Evolutionary conservation across 2,888 invertebrate species (phyloP).

Genomic region (Dorcus hopei): DNA sequence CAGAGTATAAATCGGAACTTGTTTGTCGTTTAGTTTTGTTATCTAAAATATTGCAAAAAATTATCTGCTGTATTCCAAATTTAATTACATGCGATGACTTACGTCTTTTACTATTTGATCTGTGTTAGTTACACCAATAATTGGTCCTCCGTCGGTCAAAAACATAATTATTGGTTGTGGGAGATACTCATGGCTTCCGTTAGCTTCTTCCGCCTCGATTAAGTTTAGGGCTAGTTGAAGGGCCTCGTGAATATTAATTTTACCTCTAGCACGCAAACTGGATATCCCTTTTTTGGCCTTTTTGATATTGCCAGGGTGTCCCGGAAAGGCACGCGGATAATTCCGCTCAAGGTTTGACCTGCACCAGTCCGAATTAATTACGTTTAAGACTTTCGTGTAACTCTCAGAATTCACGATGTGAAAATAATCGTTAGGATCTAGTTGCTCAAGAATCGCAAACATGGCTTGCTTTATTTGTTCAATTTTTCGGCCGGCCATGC

Average conservation of each 20-base stretch:
- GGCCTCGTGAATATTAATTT: slow-evolving; percentile 68
- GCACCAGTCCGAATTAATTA: slow-evolving; percentile 27
- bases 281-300: slow-evolving; percentile 59
- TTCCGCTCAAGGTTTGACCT: background rate
- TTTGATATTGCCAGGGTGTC: slow-evolving; percentile 54
- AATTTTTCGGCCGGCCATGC: slow-evolving; percentile 68
- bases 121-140: slow-evolving; percentile 56
- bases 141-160: slow-evolving; percentile 66
- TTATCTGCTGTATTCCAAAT: slow-evolving; percentile 33
- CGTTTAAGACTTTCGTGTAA: slow-evolving; percentile 52
- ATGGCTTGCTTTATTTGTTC: slow-evolving; percentile 65
- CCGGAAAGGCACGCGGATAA: slow-evolving; percentile 52
- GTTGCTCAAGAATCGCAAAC: slow-evolving; percentile 59
- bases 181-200: slow-evolving; percentile 27
- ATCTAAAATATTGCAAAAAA: slow-evolving; percentile 23
- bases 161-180: slow-evolving; percentile 64
- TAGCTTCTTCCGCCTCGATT: slow-evolving; percentile 30
- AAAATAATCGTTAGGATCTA: slow-evolving; percentile 63
- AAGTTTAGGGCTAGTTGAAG: slow-evolving; percentile 52
- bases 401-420: slow-evolving; percentile 65
- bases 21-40: slow-evolving; percentile 42
- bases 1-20: slow-evolving; percentile 58
- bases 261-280: slow-evolving; percentile 56
- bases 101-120: slow-evolving; percentile 55
- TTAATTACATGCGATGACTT: background rate